A percentile compares a stretch with the other conserved stretches of the same genome.
phyloP scores from a whole-genome alignment of 2,113 vertebrate species.

The Martes martes region DNA sequence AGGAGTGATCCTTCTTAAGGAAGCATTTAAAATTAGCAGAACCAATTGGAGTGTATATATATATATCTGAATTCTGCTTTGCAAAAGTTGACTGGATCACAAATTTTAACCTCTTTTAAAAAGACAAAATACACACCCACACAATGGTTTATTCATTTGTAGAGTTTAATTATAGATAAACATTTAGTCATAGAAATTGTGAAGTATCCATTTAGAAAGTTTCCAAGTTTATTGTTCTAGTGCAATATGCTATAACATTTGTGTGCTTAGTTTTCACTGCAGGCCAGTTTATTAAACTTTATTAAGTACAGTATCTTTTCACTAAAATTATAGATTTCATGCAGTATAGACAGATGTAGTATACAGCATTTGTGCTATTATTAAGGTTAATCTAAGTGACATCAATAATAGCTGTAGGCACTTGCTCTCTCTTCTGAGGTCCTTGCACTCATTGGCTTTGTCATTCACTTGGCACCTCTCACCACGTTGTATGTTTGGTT shows the following conservation, averaged over 20 bases:
- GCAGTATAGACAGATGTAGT: neutral
- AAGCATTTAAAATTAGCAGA: neutral
- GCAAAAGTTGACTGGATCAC: neutral
- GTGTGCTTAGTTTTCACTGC: neutral
- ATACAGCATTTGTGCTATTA: neutral
- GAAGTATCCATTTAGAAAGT: neutral
- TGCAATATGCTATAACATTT: neutral
- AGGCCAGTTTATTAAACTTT: slow-evolving; percentile 2
- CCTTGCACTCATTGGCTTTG: neutral
- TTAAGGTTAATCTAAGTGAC: neutral
- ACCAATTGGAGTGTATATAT: neutral
- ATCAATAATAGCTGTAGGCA: neutral
- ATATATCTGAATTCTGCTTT: neutral
- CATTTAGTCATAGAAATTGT: slow-evolving; percentile 16
- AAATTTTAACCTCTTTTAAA: slow-evolving; percentile 12
- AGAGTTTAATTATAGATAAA: neutral
- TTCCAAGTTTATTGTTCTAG: neutral
- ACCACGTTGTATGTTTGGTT: neutral
- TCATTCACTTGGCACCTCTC: neutral
- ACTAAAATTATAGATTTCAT: neutral
- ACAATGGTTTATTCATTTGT: neutral
- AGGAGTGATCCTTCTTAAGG: neutral
- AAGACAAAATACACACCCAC: neutral
- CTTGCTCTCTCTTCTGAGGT: neutral
- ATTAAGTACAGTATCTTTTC: neutral